Evolutionary conservation across 2,888 invertebrate species (phyloP).

Genomic region (Drosophila yooni): DNA sequence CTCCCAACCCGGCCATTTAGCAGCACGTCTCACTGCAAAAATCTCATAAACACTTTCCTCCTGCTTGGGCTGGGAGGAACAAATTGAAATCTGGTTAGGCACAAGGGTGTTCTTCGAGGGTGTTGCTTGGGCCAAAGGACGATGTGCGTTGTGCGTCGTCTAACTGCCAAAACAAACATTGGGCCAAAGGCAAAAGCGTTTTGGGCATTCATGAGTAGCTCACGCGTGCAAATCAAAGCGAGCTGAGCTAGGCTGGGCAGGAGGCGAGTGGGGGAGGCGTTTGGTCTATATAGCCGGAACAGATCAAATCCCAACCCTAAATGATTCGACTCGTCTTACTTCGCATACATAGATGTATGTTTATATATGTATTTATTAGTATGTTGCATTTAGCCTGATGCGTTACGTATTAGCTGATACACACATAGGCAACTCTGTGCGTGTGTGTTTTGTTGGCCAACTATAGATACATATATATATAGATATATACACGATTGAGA

Average conservation of each 20-base stretch:
- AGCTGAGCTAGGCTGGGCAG: constrained; percentile 41
- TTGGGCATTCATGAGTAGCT: constrained; percentile 60
- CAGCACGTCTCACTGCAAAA: constrained; percentile 49
- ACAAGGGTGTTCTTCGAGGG: constrained; percentile 56
- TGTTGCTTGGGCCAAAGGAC: constrained; percentile 1
- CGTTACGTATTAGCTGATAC: constrained; percentile 24
- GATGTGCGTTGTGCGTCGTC: constrained; percentile 11
- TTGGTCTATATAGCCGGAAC: constrained; percentile 6
- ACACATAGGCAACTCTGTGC: background rate
- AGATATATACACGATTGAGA: background rate
- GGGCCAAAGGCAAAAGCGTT: constrained; percentile 28
- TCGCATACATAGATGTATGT: background rate
- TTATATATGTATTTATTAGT: constrained; percentile 24
- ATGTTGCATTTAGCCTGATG: constrained; percentile 36
- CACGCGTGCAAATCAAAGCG: constrained; percentile 71
- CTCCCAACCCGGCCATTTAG: constrained; percentile 39
- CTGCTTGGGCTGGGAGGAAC: constrained; percentile 55
- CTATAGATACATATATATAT: constrained; percentile 18
- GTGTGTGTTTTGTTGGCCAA: constrained; percentile 17
- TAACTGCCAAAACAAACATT: constrained; percentile 52
- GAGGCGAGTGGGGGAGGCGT: background rate
- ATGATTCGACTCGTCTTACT: constrained; percentile 13
- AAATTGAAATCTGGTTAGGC: constrained; percentile 83
- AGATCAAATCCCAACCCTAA: constrained; percentile 34
- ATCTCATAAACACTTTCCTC: constrained; percentile 82